These are phyloP conservation scores for Numenius phaeopus DNA, from an alignment of 2,797 vertebrate genomes.

Conservation along the genomic window DNA sequence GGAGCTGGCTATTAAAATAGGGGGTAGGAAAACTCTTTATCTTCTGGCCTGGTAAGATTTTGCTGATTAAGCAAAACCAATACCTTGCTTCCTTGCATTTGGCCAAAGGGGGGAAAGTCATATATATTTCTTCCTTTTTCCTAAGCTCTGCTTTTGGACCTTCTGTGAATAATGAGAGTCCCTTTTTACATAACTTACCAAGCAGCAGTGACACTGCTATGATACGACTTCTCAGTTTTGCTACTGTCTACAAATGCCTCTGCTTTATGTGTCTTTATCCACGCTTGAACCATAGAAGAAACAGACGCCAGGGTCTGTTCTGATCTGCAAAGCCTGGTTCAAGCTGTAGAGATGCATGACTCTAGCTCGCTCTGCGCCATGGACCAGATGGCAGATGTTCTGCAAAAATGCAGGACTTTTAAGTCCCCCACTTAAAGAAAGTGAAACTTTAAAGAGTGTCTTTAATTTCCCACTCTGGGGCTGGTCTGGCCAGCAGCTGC, in stretches of 20 bases:
- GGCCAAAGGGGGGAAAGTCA: not conserved
- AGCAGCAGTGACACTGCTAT: not conserved
- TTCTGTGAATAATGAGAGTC: not conserved
- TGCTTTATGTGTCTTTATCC: not conserved
- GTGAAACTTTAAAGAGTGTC: not conserved
- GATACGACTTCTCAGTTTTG: not conserved
- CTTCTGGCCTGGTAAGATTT: not conserved
- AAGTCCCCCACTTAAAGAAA: not conserved
- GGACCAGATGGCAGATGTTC: constrained; percentile 1
- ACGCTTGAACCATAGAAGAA: not conserved
- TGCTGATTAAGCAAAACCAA: not conserved
- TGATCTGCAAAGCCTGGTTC: not conserved
- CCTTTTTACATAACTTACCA: not conserved
- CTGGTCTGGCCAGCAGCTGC: constrained; percentile 21
- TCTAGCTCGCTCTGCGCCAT: not conserved
- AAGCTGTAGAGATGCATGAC: not conserved
- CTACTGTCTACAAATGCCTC: not conserved
- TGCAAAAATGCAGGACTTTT: not conserved
- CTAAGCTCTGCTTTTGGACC: not conserved
- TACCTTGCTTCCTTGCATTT: not conserved
- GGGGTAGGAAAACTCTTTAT: not conserved
- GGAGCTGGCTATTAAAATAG: not conserved
- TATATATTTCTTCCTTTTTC: not conserved
- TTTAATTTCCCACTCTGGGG: constrained; percentile 48
- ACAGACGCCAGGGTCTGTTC: not conserved